Conservation (phyloP, 2,797 vertebrate species). For the Clamator glandarius region DNA sequence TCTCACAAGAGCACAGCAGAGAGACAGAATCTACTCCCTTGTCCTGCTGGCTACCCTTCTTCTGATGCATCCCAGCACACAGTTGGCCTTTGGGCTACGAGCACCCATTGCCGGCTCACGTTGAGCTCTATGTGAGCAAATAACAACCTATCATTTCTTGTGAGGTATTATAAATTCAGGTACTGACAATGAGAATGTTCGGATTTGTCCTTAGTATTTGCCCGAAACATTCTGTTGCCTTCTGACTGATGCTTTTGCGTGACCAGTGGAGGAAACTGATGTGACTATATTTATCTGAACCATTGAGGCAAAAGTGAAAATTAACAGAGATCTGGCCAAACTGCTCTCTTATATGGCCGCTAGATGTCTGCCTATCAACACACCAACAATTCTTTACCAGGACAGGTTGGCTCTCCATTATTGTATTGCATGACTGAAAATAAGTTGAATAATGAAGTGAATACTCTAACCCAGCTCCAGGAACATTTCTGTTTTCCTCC, state of each 20-base stretch:
- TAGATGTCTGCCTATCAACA: neutral
- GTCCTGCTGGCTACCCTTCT: no score
- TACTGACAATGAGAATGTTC: neutral
- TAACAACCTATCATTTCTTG: neutral
- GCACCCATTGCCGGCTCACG: no score
- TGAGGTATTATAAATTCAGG: neutral
- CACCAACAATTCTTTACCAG: neutral
- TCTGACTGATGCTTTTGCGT: neutral
- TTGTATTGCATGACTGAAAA: neutral
- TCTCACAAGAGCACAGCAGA: no score
- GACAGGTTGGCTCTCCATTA: accelerated
- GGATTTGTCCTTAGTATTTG: neutral
- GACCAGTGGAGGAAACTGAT: neutral
- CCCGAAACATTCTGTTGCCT: neutral
- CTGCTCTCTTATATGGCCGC: neutral
- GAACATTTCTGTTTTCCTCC: neutral
- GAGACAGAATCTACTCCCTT: no score
- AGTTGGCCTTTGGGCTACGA: no score
- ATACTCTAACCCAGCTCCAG: neutral
- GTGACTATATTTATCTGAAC: neutral
- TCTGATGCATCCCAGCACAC: no score
- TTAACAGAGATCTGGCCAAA: neutral
- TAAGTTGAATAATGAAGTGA: neutral
- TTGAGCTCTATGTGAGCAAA: neutral
- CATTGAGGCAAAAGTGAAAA: neutral